Evolutionary conservation across 1,140 invertebrate species (phyloP).

Genomic region (Rhynchophorus ferrugineus): DNA sequence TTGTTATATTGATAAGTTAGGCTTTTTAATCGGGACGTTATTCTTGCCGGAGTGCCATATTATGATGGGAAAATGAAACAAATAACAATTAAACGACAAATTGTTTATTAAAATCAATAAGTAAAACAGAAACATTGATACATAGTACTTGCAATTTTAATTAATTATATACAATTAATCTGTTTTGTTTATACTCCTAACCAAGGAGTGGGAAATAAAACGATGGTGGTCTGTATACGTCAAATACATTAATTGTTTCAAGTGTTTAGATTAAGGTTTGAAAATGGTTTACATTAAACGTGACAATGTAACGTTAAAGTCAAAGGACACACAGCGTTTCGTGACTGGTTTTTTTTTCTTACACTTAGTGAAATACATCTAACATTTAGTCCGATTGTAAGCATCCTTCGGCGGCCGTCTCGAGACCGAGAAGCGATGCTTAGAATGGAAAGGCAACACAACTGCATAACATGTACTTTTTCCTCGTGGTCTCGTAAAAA

Average conservation of each 20-base stretch:
- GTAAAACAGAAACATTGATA: slow-evolving; percentile 42
- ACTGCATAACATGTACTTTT: slow-evolving; percentile 19
- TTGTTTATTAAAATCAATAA: slow-evolving; percentile 44
- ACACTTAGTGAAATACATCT: slow-evolving; percentile 12
- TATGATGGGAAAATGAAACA: neutral
- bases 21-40: too few relatives aligned
- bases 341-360: slow-evolving; percentile 14
- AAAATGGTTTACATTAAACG: slow-evolving; percentile 21
- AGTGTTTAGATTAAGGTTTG: neutral
- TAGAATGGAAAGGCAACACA: slow-evolving; percentile 6
- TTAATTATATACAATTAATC: slow-evolving; percentile 35
- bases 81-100: slow-evolving; percentile 36
- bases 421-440: too few relatives aligned
- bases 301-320: slow-evolving; percentile 37
- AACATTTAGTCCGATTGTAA: slow-evolving; percentile 10
- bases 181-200: slow-evolving; percentile 37
- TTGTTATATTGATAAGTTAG: too few relatives aligned
- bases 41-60: too few relatives aligned
- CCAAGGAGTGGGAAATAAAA: slow-evolving; percentile 25
- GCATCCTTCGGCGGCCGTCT: neutral
- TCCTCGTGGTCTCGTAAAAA: slow-evolving; percentile 9
- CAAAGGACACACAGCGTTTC: slow-evolving; percentile 14
- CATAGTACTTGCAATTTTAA: slow-evolving; percentile 38
- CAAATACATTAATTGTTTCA: slow-evolving; percentile 9
- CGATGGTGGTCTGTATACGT: slow-evolving; percentile 25